These are phyloP conservation scores for Heterotis niloticus DNA, from an alignment of 2,113 vertebrate genomes.

Conservation along the genomic window DNA sequence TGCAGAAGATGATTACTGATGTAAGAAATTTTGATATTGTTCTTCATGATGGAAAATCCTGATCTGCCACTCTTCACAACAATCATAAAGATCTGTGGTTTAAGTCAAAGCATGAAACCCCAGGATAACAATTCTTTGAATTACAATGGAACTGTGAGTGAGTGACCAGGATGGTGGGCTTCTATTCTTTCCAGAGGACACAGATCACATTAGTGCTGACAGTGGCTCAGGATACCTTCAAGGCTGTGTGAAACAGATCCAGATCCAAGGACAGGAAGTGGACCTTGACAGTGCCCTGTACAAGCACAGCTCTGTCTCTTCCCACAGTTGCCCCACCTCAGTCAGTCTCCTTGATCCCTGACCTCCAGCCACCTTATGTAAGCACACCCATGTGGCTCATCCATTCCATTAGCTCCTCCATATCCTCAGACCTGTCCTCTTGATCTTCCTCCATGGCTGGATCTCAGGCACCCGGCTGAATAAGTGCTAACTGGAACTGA, in stretches of 20 bases:
- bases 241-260: slow-evolving; percentile 68
- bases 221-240: slow-evolving; percentile 50
- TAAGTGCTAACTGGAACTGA: no score
- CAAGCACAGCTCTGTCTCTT: slow-evolving; percentile 63
- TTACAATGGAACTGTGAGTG: background rate
- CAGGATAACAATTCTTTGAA: background rate
- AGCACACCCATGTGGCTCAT: no score
- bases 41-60: background rate
- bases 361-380: slow-evolving; percentile 2
- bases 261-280: slow-evolving; percentile 61
- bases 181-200: background rate
- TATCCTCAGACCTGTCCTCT: background rate
- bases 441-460: background rate
- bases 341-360: background rate
- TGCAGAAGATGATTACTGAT: no score
- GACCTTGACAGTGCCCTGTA: slow-evolving; percentile 64
- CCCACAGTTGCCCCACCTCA: slow-evolving; percentile 70
- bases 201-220: slow-evolving; percentile 45
- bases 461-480: no score
- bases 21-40: background rate
- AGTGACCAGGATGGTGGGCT: no score
- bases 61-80: background rate
- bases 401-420: background rate
- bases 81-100: no score
- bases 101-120: background rate